phyloP scores from a whole-genome alignment of 2,888 invertebrate species.

The Latrodectus hesperus region DNA sequence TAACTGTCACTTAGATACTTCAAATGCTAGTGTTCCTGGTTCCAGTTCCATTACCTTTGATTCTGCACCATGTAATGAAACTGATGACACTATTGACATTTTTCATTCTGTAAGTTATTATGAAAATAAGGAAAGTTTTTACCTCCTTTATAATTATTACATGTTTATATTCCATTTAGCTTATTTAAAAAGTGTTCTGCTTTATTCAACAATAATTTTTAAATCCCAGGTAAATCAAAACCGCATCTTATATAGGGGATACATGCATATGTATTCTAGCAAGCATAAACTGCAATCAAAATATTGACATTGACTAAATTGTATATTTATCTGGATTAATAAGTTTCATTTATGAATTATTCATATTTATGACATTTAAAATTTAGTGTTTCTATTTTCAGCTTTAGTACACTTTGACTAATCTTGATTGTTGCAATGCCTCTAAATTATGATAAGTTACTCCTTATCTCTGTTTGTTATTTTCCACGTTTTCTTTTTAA shows the following conservation, averaged over 20 bases:
- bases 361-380: no score
- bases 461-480: no score
- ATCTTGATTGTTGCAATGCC: no score
- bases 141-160: background rate
- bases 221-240: background rate
- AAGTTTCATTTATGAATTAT: no score
- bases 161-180: background rate
- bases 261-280: background rate
- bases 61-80: slow-evolving; percentile 57
- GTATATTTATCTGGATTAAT: no score
- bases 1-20: slow-evolving; percentile 29
- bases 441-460: no score
- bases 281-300: no score
- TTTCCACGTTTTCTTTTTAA: no score
- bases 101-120: slow-evolving; percentile 47
- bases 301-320: no score
- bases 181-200: background rate
- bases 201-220: background rate
- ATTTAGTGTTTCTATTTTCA: no score
- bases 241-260: background rate
- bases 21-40: slow-evolving; percentile 39
- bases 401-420: no score
- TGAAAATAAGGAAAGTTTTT: background rate
- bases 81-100: slow-evolving; percentile 58
- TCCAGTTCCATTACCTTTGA: slow-evolving; percentile 57